Evolutionary conservation across 1,140 invertebrate species (phyloP).

Genomic region (Aphelinus certus): DNA sequence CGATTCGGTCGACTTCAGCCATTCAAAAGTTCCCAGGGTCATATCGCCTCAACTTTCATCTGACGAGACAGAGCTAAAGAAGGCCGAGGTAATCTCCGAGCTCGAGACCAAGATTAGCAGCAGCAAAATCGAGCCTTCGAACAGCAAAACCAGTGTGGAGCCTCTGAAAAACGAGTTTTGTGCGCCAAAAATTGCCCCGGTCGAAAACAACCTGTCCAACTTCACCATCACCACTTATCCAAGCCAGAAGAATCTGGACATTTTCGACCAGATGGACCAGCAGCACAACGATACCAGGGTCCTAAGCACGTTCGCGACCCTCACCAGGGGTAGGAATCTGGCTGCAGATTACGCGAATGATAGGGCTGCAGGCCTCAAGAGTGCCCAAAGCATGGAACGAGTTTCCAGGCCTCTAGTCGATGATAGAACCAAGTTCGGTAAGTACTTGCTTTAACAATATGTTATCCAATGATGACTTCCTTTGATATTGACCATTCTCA

Average conservation of each 20-base stretch:
- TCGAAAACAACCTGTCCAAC: slow-evolving; percentile 60
- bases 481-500: no score
- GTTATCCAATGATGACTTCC: no score
- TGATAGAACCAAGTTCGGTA: slow-evolving; percentile 22
- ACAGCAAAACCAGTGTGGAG: not conserved
- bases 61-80: slow-evolving; percentile 36
- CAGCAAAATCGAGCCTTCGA: slow-evolving; percentile 30
- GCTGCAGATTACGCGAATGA: slow-evolving; percentile 32
- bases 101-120: slow-evolving; percentile 52
- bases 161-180: slow-evolving; percentile 11
- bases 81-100: slow-evolving; percentile 49
- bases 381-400: slow-evolving; percentile 39
- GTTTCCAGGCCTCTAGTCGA: slow-evolving; percentile 26
- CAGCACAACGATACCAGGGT: slow-evolving; percentile 38
- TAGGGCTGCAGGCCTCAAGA: slow-evolving; percentile 10
- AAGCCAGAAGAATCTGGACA: slow-evolving; percentile 55
- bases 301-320: slow-evolving; percentile 45
- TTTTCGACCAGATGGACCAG: slow-evolving; percentile 52
- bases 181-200: slow-evolving; percentile 52
- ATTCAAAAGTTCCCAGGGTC: not conserved
- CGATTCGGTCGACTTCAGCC: slow-evolving; percentile 8
- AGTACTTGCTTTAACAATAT: not conserved
- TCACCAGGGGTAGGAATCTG: slow-evolving; percentile 38
- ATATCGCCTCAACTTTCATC: not conserved
- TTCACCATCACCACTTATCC: slow-evolving; percentile 63